phyloP scores from a whole-genome alignment of 1,140 invertebrate genomes.

The Drosophila arawakana region DNA sequence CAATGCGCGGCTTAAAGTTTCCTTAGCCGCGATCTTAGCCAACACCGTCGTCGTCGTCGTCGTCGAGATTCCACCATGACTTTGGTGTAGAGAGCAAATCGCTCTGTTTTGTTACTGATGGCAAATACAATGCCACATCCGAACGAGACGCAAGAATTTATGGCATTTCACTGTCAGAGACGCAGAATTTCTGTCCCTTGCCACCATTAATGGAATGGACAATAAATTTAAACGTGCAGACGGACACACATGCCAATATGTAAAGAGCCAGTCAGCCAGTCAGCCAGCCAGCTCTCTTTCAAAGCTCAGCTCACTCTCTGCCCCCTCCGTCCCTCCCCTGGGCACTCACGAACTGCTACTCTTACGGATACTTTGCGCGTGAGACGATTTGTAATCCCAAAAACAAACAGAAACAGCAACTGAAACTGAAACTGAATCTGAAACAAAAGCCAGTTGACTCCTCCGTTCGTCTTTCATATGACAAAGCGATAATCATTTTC shows the following conservation, averaged over 20 bases:
- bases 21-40: constrained; percentile 12
- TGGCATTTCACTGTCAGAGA: constrained; percentile 83
- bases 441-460: too few species aligned
- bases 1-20: constrained; percentile 38
- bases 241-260: constrained; percentile 76
- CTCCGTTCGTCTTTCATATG: constrained; percentile 36
- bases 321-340: too few species aligned
- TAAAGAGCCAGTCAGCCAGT: constrained; percentile 54
- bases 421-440: too few species aligned
- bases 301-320: neutral
- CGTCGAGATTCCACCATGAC: constrained; percentile 27
- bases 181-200: constrained; percentile 79
- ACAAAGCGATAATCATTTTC: constrained; percentile 70
- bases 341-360: constrained; percentile 66
- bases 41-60: constrained; percentile 4
- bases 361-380: constrained; percentile 54
- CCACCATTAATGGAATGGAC: constrained; percentile 81
- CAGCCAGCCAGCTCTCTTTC: neutral
- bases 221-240: constrained; percentile 82
- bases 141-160: constrained; percentile 80
- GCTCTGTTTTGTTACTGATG: constrained; percentile 66
- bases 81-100: constrained; percentile 53
- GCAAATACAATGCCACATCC: constrained; percentile 74
- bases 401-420: constrained; percentile 11
- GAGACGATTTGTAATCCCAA: constrained; percentile 74